These are phyloP conservation scores for Sphaerophoria taeniata DNA, from an alignment of 2,888 invertebrate genomes.

Conservation along the genomic window DNA sequence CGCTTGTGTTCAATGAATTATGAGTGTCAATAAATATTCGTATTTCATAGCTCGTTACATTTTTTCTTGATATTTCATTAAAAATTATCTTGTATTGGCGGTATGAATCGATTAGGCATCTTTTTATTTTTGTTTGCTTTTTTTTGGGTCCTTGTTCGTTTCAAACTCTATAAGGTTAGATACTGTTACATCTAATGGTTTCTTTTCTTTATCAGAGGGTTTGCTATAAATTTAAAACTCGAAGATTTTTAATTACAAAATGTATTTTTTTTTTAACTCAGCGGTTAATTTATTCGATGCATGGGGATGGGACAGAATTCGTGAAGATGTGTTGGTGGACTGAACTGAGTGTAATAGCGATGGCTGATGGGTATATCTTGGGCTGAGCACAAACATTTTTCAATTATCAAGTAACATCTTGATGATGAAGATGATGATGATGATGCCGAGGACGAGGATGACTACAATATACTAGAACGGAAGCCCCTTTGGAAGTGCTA, in stretches of 20 bases:
- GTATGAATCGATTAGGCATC: conserved; percentile 70
- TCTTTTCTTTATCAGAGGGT: no score
- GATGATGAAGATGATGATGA: conserved; percentile 46
- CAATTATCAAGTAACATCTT: conserved; percentile 74
- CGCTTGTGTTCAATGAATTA: conserved; percentile 76
- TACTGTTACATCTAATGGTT: conserved; percentile 71
- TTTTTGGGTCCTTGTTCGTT: conserved; percentile 6
- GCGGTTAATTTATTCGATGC: conserved; percentile 72
- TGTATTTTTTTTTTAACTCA: conserved; percentile 72
- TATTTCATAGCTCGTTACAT: conserved; percentile 78
- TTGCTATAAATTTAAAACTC: conserved; percentile 73
- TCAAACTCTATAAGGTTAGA: conserved; percentile 55
- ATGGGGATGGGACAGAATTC: conserved; percentile 44
- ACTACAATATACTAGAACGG: conserved; percentile 40
- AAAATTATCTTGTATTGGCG: conserved; percentile 73
- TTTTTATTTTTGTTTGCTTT: no score
- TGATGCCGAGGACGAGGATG: conserved; percentile 18
- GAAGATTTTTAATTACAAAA: conserved; percentile 74
- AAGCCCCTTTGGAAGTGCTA: conserved; percentile 69
- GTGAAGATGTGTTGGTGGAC: conserved; percentile 16
- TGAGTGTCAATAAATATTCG: conserved; percentile 77
- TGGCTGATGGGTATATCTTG: conserved; percentile 57
- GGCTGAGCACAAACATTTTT: conserved; percentile 68
- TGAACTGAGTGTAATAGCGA: conserved; percentile 8
- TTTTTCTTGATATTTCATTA: conserved; percentile 75